Percentiles rank a stretch among this genome's conserved stretches.
Evolutionary conservation across 1,140 invertebrate genomes (phyloP).

Genomic region (Diachasmimorpha longicaudata): DNA sequence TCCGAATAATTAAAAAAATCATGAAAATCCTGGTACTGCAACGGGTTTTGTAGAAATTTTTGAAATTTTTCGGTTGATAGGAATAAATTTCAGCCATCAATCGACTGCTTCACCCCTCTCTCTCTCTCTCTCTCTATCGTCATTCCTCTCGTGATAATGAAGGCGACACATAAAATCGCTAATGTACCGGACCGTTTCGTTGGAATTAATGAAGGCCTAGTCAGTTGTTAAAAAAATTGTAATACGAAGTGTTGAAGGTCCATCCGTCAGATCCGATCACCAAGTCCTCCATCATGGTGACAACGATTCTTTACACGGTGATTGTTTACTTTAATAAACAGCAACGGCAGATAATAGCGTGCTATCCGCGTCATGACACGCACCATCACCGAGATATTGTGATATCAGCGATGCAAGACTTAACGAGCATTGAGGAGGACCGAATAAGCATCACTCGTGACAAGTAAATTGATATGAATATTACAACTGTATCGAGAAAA

Average conservation of each 20-base stretch:
- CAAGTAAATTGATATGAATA: conserved; percentile 36
- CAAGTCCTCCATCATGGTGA: conserved; percentile 22
- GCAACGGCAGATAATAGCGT: conserved; percentile 39
- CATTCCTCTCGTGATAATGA: neutral
- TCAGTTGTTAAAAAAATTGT: neutral
- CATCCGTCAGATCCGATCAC: neutral
- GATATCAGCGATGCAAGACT: conserved; percentile 31
- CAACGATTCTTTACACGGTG: conserved; percentile 38
- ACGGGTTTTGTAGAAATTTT: no score
- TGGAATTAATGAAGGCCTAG: no score
- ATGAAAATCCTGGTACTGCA: no score
- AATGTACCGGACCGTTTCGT: no score
- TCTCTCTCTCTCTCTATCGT: neutral
- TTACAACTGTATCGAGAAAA: no score
- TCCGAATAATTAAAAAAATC: no score
- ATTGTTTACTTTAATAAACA: conserved; percentile 41
- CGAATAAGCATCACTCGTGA: conserved; percentile 40
- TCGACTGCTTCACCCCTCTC: neutral
- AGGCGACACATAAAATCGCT: no score
- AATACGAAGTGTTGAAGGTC: neutral
- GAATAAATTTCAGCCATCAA: neutral
- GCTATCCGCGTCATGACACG: conserved; percentile 34
- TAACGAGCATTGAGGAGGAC: conserved; percentile 38
- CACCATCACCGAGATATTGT: conserved; percentile 31
- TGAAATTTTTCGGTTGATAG: no score